Evolutionary conservation across 2,113 vertebrate species (phyloP).

Genomic region (Lagopus muta): DNA sequence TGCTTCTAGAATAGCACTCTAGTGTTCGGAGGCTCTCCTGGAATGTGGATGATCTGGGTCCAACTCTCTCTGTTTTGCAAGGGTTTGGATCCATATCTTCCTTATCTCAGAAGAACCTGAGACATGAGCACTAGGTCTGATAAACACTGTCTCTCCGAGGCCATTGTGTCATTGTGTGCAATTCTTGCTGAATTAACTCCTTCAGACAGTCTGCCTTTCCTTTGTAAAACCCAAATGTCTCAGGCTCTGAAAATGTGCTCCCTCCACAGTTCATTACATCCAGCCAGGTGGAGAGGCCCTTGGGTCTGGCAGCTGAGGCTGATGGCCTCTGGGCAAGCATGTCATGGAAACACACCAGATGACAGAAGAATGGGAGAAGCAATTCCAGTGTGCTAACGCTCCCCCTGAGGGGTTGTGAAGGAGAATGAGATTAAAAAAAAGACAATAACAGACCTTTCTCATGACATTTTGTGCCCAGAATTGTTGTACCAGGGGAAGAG

Average conservation of each 20-base stretch:
- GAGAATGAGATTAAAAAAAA: background rate
- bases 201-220: background rate
- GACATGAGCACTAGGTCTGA: background rate
- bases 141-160: background rate
- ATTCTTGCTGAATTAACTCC: background rate
- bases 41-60: background rate
- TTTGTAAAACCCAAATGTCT: background rate
- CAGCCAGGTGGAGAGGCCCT: slow-evolving; percentile 21
- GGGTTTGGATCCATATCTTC: background rate
- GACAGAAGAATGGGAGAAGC: slow-evolving; percentile 16
- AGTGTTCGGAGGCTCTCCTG: background rate
- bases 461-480: background rate
- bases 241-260: background rate
- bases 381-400: background rate
- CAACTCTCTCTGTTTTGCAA: background rate
- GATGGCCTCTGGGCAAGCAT: background rate
- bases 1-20: background rate
- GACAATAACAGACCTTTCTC: background rate
- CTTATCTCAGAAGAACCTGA: background rate
- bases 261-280: background rate
- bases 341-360: slow-evolving; percentile 1
- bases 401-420: background rate
- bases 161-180: background rate
- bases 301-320: slow-evolving; percentile 13
- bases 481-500: background rate